A percentile compares a stretch with the other conserved stretches of the same genome.
Conservation (phyloP, 2,797 vertebrate genomes). For the Crax fasciolata region DNA sequence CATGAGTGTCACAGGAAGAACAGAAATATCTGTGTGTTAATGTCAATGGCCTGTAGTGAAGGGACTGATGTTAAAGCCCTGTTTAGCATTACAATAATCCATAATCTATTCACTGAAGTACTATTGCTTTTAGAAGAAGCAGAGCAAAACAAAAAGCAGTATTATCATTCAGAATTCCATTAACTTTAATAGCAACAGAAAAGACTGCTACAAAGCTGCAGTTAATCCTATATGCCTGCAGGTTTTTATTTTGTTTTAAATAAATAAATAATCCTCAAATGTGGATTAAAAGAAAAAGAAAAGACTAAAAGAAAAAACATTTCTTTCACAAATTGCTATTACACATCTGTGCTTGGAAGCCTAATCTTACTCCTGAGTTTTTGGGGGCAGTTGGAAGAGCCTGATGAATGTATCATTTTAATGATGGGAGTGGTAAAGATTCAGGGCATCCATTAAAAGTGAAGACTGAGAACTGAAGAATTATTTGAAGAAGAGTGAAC, state of each 20-base stretch:
- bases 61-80: background rate
- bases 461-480: background rate
- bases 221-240: background rate
- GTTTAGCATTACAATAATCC: background rate
- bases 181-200: background rate
- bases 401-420: background rate
- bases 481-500: background rate
- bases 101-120: background rate
- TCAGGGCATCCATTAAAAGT: background rate
- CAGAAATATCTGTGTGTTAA: background rate
- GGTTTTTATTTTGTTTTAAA: background rate
- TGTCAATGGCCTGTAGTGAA: background rate
- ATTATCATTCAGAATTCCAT: background rate
- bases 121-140: background rate
- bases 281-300: too few species aligned
- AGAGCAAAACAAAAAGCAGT: background rate
- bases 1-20: background rate
- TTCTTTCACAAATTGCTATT: background rate
- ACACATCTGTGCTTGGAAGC: background rate
- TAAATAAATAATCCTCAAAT: background rate
- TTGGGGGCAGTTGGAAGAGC: background rate
- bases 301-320: background rate
- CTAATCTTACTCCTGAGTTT: background rate
- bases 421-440: background rate
- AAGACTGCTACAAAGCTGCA: background rate